Evolutionary conservation across 2,888 invertebrate species (phyloP).

Genomic region (Nymphalis polychloros): DNA sequence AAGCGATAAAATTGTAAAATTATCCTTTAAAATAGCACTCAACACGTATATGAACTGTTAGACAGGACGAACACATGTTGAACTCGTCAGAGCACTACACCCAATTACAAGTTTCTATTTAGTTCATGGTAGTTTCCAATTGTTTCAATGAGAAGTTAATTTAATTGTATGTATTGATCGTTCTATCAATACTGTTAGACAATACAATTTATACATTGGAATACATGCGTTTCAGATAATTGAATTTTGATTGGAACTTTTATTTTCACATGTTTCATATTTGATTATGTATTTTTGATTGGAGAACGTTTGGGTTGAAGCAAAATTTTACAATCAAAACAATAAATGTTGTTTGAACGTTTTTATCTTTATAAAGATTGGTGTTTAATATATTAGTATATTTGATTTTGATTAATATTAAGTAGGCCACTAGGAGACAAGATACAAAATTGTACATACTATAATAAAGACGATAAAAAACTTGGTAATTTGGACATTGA

Average conservation of each 20-base stretch:
- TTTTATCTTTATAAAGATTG: no score
- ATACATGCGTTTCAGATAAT: neutral
- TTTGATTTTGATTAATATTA: no score
- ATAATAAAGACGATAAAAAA: no score
- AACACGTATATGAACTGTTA: no score
- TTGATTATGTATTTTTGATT: neutral
- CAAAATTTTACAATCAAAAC: neutral
- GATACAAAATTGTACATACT: no score
- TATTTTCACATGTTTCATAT: neutral
- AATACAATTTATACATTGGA: neutral
- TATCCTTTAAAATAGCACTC: no score
- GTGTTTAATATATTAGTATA: no score
- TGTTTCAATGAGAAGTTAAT: neutral
- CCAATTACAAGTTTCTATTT: conserved; percentile 2
- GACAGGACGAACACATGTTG: no score
- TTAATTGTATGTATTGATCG: neutral
- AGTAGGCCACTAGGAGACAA: no score
- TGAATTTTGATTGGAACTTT: conserved; percentile 1
- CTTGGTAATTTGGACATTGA: no score
- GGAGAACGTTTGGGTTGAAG: neutral
- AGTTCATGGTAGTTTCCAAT: conserved; percentile 4
- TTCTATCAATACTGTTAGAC: conserved; percentile 3
- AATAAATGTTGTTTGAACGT: no score
- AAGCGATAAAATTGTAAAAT: no score
- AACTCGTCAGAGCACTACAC: neutral